phyloP scores from a whole-genome alignment of 2,113 vertebrate species.

The Saiga tatarica region DNA sequence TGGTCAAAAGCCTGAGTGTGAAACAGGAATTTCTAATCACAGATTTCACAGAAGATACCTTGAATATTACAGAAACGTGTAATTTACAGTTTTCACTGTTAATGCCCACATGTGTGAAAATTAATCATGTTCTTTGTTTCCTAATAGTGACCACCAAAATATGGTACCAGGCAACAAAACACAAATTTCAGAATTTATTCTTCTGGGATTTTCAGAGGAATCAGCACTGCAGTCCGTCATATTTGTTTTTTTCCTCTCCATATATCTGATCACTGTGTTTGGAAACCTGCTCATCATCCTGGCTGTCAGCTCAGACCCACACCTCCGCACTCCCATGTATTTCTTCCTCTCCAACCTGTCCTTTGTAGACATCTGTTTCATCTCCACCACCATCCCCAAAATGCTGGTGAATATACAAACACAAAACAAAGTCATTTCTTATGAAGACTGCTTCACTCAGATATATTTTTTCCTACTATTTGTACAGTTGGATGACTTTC shows the following conservation, averaged over 20 bases:
- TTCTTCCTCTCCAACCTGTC: not conserved
- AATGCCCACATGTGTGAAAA: not conserved
- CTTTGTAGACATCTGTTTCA: not conserved
- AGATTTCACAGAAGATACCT: not conserved
- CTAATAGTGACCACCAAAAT: not conserved
- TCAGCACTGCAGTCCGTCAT: not conserved
- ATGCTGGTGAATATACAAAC: not conserved
- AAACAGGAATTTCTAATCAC: not conserved
- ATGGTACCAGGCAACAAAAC: not conserved
- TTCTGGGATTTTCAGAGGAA: not conserved
- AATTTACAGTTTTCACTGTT: not conserved
- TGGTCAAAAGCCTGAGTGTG: not conserved
- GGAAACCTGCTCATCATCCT: not conserved
- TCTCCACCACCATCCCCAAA: not conserved
- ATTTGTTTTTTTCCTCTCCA: not conserved
- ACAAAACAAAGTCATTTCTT: not conserved
- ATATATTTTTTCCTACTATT: not conserved
- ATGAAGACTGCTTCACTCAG: not conserved
- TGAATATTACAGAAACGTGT: not conserved
- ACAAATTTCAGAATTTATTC: not conserved
- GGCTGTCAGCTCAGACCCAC: accelerated
- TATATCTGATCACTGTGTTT: not conserved
- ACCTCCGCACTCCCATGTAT: not conserved
- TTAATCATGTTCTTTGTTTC: not conserved
- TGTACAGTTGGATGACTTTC: not conserved